Conservation (phyloP, 2,888 invertebrate genomes). For the Seladonia tumulorum region DNA sequence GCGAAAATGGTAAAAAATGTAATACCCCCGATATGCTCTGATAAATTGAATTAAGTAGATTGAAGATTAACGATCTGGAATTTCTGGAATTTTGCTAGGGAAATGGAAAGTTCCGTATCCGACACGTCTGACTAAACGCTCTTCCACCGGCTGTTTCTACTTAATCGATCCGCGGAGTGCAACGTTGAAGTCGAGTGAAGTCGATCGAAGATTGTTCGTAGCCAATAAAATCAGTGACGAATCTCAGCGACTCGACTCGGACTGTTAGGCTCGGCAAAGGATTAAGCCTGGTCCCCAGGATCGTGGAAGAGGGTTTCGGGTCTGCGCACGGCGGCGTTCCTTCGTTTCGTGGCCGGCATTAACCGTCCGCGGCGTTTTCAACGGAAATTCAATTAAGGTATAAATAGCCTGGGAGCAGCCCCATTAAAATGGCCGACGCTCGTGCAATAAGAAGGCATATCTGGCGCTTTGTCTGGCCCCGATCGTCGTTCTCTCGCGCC, state of each 20-base stretch:
- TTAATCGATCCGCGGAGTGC: background rate
- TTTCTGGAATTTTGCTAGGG: background rate
- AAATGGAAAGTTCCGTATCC: background rate
- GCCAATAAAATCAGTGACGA: no score
- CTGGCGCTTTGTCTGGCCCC: slow-evolving; percentile 68
- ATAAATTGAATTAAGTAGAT: background rate
- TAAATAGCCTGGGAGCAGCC: slow-evolving; percentile 70
- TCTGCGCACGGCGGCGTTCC: background rate
- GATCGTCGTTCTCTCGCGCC: slow-evolving; percentile 51
- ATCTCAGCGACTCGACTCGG: background rate
- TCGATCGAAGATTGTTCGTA: background rate
- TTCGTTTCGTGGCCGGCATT: slow-evolving; percentile 52
- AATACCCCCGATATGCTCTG: background rate
- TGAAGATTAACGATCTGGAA: background rate
- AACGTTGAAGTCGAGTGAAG: background rate
- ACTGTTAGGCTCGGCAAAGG: background rate
- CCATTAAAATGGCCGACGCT: slow-evolving; percentile 67
- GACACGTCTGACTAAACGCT: background rate
- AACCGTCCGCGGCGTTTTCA: slow-evolving; percentile 61
- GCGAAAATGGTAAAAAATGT: background rate
- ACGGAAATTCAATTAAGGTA: slow-evolving; percentile 76
- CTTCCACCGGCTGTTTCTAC: background rate
- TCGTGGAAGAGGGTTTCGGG: background rate
- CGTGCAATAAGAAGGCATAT: slow-evolving; percentile 68
- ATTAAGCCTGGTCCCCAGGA: background rate